A percentile compares a stretch with the other conserved stretches of the same genome.
phyloP scores from a whole-genome alignment of 2,888 invertebrate species.

The Acleris literana region DNA sequence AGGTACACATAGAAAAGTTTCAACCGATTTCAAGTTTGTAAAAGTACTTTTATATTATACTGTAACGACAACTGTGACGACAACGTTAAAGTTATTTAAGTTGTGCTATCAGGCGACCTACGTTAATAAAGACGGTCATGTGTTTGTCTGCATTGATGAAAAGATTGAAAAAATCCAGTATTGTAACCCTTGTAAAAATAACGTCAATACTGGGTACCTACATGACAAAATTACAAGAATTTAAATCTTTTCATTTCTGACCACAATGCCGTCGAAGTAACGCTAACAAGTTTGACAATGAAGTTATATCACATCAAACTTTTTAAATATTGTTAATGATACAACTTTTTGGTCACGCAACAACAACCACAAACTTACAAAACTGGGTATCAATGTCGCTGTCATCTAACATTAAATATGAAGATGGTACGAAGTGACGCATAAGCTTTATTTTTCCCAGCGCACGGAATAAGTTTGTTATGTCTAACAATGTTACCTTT shows the following conservation, averaged over 20 bases:
- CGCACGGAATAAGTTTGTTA: not conserved
- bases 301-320: conserved; percentile 8
- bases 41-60: too few relatives aligned
- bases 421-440: not conserved
- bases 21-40: too few relatives aligned
- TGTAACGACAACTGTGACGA: too few relatives aligned
- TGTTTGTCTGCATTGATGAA: too few relatives aligned
- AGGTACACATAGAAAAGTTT: too few relatives aligned
- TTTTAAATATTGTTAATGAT: conserved; percentile 11
- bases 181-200: too few relatives aligned
- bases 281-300: not conserved
- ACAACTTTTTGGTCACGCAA: conserved; percentile 7
- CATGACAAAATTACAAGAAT: too few relatives aligned
- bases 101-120: too few relatives aligned
- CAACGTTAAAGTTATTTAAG: too few relatives aligned
- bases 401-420: not conserved
- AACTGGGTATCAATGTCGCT: not conserved
- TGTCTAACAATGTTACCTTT: not conserved
- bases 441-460: not conserved
- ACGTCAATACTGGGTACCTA: too few relatives aligned
- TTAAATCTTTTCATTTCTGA: not conserved
- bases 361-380: not conserved
- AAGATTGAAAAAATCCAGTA: too few relatives aligned
- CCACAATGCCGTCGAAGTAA: not conserved
- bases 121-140: too few relatives aligned